Conservation (phyloP, 2,797 vertebrate species). For the Alectoris magna region DNA sequence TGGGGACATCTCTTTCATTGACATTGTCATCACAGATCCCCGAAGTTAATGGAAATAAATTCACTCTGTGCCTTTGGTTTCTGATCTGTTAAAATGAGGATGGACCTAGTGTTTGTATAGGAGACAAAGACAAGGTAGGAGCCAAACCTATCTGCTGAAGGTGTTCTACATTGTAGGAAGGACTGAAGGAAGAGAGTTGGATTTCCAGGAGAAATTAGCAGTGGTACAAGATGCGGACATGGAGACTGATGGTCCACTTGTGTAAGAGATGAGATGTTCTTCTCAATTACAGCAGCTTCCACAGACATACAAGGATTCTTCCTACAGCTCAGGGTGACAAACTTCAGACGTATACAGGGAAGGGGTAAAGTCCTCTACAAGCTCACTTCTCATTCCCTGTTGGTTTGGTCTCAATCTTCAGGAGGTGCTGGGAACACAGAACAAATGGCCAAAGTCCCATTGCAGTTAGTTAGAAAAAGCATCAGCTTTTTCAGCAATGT, state of each 20-base stretch:
- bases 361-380: not conserved
- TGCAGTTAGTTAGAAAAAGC: not conserved
- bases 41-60: not conserved
- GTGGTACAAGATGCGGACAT: not conserved
- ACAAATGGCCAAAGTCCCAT: not conserved
- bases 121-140: not conserved
- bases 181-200: not conserved
- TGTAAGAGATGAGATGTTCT: not conserved
- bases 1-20: not conserved
- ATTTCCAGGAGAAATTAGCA: not conserved
- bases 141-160: not conserved
- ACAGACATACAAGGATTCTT: not conserved
- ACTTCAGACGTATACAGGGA: not conserved
- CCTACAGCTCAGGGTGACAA: not conserved
- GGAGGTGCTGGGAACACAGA: not conserved
- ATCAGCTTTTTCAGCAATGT: not conserved
- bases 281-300: not conserved
- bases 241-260: not conserved
- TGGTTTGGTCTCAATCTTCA: not conserved
- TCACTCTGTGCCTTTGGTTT: not conserved
- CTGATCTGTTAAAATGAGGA: not conserved
- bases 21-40: not conserved
- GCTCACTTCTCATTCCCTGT: not conserved
- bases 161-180: not conserved
- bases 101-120: too few relatives aligned